These are phyloP conservation scores for Cotesia vestalis DNA, from an alignment of 1,140 invertebrate genomes.

Conservation along the genomic window DNA sequence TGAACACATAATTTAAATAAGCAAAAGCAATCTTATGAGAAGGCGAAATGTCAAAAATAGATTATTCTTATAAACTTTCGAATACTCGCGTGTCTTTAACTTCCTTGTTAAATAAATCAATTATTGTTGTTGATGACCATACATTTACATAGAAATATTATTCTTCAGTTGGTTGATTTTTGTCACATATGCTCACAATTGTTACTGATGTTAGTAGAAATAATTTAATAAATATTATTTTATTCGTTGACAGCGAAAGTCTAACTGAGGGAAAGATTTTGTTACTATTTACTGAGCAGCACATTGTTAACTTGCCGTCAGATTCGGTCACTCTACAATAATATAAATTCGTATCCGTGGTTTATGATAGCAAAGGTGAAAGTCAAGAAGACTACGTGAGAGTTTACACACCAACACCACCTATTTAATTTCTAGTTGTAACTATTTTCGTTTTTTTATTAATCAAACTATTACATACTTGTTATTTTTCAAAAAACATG, in stretches of 20 bases:
- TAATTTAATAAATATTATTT: background rate
- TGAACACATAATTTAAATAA: too few relatives aligned
- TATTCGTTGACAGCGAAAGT: conserved; percentile 12
- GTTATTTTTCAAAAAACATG: too few relatives aligned
- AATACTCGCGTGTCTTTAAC: background rate
- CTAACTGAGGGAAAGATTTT: conserved; percentile 21
- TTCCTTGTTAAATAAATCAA: conserved; percentile 2
- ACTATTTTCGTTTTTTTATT: background rate
- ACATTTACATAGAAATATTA: background rate
- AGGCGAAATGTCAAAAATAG: too few relatives aligned
- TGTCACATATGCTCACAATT: background rate
- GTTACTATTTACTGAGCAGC: conserved; percentile 14
- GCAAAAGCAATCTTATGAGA: too few relatives aligned
- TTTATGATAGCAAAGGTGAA: conserved; percentile 23
- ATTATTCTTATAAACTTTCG: too few relatives aligned
- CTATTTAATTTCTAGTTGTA: background rate
- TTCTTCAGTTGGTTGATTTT: background rate
- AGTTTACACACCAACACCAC: background rate
- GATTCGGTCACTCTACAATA: conserved; percentile 4
- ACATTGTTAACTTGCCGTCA: conserved; percentile 11
- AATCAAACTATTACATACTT: background rate
- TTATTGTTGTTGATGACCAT: background rate
- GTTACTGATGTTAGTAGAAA: background rate
- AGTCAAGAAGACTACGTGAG: conserved; percentile 19
- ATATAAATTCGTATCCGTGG: conserved; percentile 12